Evolutionary conservation across 2,797 vertebrate species (phyloP).

Genomic region (Hephaestus fuliginosus): DNA sequence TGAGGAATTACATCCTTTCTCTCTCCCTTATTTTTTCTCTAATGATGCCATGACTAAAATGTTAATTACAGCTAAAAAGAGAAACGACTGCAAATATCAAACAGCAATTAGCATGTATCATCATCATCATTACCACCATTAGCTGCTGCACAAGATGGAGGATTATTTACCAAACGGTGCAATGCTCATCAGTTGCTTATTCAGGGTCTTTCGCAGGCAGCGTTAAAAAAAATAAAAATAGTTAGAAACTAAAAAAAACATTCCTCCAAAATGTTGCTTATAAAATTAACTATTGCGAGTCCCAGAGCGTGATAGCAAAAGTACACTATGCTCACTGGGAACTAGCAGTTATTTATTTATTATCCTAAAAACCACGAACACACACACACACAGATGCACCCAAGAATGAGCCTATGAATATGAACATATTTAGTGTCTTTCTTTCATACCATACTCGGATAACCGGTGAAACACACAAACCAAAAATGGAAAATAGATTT

Average conservation of each 20-base stretch:
- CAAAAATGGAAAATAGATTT: conserved; percentile 11
- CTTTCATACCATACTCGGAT: not conserved
- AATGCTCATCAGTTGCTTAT: conserved; percentile 79
- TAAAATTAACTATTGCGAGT: conserved; percentile 60
- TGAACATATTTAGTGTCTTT: not conserved
- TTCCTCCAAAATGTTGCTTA: conserved; percentile 56
- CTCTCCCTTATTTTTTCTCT: conserved; percentile 46
- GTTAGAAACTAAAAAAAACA: conserved; percentile 3
- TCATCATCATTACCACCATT: conserved; percentile 84
- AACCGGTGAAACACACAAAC: conserved; percentile 22
- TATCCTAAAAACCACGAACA: not conserved
- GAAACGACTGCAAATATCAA: conserved; percentile 83
- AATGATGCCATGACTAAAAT: conserved; percentile 79
- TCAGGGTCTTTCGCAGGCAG: conserved; percentile 62
- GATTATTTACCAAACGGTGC: conserved; percentile 78
- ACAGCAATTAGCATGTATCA: conserved; percentile 86
- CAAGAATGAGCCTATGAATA: not conserved
- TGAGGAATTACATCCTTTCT: conserved; percentile 49
- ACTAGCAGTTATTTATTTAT: conserved; percentile 21
- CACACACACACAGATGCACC: not conserved
- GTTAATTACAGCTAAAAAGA: conserved; percentile 84
- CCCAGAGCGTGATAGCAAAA: conserved; percentile 46
- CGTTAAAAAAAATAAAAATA: conserved; percentile 18
- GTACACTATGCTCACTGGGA: conserved; percentile 33
- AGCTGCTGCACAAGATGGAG: conserved; percentile 77